phyloP scores from a whole-genome alignment of 2,888 invertebrate species.

The Chesias legatella region DNA sequence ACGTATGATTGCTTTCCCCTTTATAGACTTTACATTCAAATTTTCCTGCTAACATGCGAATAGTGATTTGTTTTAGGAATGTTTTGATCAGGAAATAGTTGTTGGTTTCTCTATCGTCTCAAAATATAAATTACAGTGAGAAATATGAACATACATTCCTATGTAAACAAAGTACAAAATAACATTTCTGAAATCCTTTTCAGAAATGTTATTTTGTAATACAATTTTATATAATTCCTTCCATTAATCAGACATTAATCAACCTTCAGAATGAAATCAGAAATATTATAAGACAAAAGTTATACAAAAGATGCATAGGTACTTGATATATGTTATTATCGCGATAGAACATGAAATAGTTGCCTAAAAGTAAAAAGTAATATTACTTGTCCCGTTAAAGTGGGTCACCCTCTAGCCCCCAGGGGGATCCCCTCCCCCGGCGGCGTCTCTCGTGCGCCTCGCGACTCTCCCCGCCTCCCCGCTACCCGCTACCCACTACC shows the following conservation, averaged over 20 bases:
- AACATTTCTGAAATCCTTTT: too few species aligned
- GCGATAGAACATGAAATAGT: constrained; percentile 79
- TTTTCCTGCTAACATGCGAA: constrained; percentile 27
- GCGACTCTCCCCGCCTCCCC: constrained; percentile 66
- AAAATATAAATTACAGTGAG: constrained; percentile 9
- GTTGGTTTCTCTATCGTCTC: too few species aligned
- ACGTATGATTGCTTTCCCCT: constrained; percentile 56
- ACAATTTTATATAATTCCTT: too few species aligned
- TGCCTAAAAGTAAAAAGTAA: constrained; percentile 81
- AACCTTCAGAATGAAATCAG: too few species aligned
- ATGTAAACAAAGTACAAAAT: too few species aligned
- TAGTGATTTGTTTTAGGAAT: constrained; percentile 16
- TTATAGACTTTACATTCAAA: constrained; percentile 42
- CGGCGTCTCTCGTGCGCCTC: constrained; percentile 62
- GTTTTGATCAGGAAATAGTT: too few species aligned
- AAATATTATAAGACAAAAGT: constrained; percentile 45
- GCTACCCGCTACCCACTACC: too few species aligned
- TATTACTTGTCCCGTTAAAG: constrained; percentile 81
- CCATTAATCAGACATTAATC: too few species aligned
- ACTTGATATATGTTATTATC: constrained; percentile 66
- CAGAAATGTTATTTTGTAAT: too few species aligned
- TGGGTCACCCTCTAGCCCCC: constrained; percentile 73
- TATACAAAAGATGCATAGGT: constrained; percentile 41
- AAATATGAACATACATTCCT: too few species aligned
- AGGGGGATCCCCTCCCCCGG: constrained; percentile 37